Evolutionary conservation across 2,888 invertebrate genomes (phyloP).

Genomic region (Caenorhabditis sulstoni): DNA sequence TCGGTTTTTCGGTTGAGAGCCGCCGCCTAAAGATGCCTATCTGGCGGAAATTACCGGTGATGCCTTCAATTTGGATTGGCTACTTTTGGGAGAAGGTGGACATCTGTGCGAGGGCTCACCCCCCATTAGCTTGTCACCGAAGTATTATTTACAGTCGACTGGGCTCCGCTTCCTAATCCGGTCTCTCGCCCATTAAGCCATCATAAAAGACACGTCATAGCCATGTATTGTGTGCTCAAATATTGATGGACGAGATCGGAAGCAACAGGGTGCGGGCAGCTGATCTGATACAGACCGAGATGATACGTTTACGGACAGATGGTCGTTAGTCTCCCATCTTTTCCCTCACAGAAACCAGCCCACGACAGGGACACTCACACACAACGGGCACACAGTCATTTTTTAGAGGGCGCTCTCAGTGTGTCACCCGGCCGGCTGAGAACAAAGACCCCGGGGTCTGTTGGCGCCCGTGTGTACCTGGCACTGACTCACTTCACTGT

Average conservation of each 20-base stretch:
- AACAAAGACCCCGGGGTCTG: slow-evolving; percentile 24
- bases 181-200: slow-evolving; percentile 8
- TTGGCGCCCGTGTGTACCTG: slow-evolving; percentile 35
- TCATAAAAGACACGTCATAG: slow-evolving; percentile 13
- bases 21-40: slow-evolving; percentile 19
- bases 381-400: slow-evolving; percentile 35
- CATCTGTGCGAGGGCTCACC: background rate
- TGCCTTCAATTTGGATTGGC: background rate
- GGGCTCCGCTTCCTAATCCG: slow-evolving; percentile 2
- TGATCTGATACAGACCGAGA: background rate
- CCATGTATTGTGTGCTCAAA: slow-evolving; percentile 26
- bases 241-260: slow-evolving; percentile 6
- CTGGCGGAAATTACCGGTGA: slow-evolving; percentile 21
- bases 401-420: slow-evolving; percentile 53
- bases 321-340: background rate
- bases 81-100: too few species aligned
- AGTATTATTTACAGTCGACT: slow-evolving; percentile 37
- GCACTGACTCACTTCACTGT: slow-evolving; percentile 51
- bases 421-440: slow-evolving; percentile 51
- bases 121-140: slow-evolving; percentile 34
- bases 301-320: slow-evolving; percentile 8
- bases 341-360: background rate
- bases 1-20: slow-evolving; percentile 19
- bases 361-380: background rate
- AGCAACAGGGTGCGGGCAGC: too few species aligned